Evolutionary conservation across 1,140 invertebrate species (phyloP).

Genomic region (Potamilus streckersoni): DNA sequence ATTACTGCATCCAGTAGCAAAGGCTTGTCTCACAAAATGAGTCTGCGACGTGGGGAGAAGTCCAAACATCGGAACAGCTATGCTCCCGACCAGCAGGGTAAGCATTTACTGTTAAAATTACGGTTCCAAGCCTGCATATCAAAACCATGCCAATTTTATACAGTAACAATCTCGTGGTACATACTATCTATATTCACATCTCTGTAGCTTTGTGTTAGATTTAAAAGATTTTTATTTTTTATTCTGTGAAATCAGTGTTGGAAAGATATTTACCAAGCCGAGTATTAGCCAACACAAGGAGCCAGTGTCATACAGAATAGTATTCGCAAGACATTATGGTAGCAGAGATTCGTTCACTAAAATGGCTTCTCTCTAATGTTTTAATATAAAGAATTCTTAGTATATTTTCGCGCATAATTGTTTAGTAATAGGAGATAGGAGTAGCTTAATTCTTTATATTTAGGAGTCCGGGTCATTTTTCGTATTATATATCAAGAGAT

Average conservation of each 20-base stretch:
- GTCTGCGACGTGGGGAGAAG: conserved; percentile 41
- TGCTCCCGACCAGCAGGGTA: conserved; percentile 36
- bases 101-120: conserved; percentile 3
- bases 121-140: neutral
- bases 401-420: no score
- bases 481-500: no score
- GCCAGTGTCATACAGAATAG: neutral
- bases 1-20: conserved; percentile 5
- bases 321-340: no score
- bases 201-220: conserved; percentile 1
- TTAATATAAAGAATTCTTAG: no score
- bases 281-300: neutral
- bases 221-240: neutral
- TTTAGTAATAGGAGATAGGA: no score
- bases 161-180: neutral
- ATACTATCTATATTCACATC: neutral
- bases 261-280: no score
- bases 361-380: no score
- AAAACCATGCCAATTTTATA: neutral
- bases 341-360: no score
- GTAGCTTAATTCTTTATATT: neutral
- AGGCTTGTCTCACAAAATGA: conserved; percentile 32
- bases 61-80: conserved; percentile 44
- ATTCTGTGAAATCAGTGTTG: neutral
- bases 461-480: neutral